A percentile compares a stretch with the other conserved stretches of the same genome.
These are phyloP conservation scores for Halichondria panicea DNA, from an alignment of 37 sponge, comb jelly and placozoan genomes.

Conservation along the genomic window DNA sequence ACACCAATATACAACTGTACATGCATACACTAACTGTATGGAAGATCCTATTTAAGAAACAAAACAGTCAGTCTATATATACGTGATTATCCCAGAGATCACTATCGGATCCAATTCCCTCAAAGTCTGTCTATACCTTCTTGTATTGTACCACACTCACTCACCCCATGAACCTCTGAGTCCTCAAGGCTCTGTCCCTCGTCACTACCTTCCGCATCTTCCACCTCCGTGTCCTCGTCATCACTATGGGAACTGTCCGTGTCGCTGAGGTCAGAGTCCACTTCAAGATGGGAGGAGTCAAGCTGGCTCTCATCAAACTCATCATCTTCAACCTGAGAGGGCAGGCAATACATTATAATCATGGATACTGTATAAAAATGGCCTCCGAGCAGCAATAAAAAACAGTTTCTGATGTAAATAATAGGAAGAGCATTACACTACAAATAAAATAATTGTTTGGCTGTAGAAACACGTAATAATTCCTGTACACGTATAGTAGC, in stretches of 20 bases:
- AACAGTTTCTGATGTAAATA: not conserved
- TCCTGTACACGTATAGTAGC: not conserved
- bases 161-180: not conserved
- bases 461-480: not conserved
- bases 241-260: constrained; percentile 28
- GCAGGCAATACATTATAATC: not conserved
- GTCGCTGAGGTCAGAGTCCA: constrained; percentile 29
- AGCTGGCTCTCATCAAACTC: constrained; percentile 50
- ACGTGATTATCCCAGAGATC: not conserved
- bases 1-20: not conserved
- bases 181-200: constrained; percentile 5
- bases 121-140: not conserved
- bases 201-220: constrained; percentile 40
- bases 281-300: constrained; percentile 3
- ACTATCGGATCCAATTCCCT: not conserved
- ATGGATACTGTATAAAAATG: not conserved
- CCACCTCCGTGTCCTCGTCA: constrained; percentile 37
- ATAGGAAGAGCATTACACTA: not conserved
- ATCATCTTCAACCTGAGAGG: constrained; percentile 67
- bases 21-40: not conserved
- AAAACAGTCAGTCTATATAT: not conserved
- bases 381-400: not conserved
- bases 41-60: not conserved
- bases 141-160: constrained; percentile 5
- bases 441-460: not conserved